Percentiles rank a stretch among this genome's conserved stretches.
Conservation (phyloP, 2,888 invertebrate species). For the Eilema griseolum region DNA sequence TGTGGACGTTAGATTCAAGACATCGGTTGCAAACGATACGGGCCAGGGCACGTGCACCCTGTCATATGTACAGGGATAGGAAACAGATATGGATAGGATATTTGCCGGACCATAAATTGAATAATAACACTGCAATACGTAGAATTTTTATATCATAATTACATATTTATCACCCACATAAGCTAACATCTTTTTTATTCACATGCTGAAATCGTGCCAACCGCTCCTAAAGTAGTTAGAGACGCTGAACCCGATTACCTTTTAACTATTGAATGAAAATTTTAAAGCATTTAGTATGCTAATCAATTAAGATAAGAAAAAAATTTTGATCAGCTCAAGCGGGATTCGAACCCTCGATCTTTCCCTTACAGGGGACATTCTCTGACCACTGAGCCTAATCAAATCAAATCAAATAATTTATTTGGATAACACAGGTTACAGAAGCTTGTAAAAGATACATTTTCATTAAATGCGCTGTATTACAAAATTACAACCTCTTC, state of each 20-base stretch:
- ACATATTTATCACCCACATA: constrained; percentile 37
- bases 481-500: too few relatives aligned
- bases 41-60: constrained; percentile 73
- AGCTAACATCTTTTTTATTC: background rate
- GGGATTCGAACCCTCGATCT: too few relatives aligned
- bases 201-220: background rate
- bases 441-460: too few relatives aligned
- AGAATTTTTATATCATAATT: constrained; percentile 12
- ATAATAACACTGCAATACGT: constrained; percentile 11
- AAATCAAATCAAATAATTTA: too few relatives aligned
- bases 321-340: too few relatives aligned
- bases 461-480: too few relatives aligned
- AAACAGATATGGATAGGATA: constrained; percentile 25
- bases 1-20: constrained; percentile 71
- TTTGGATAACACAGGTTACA: too few relatives aligned
- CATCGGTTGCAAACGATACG: constrained; percentile 72
- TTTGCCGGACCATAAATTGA: constrained; percentile 12
- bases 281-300: too few relatives aligned
- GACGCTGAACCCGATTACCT: background rate
- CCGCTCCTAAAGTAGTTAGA: background rate
- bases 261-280: too few relatives aligned
- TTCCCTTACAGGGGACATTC: too few relatives aligned
- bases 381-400: too few relatives aligned
- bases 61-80: constrained; percentile 31
- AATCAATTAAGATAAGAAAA: too few relatives aligned